Base-by-base conservation (phyloP, 2,797 vertebrate genomes). In the Leptatherina wallacei region DNA sequence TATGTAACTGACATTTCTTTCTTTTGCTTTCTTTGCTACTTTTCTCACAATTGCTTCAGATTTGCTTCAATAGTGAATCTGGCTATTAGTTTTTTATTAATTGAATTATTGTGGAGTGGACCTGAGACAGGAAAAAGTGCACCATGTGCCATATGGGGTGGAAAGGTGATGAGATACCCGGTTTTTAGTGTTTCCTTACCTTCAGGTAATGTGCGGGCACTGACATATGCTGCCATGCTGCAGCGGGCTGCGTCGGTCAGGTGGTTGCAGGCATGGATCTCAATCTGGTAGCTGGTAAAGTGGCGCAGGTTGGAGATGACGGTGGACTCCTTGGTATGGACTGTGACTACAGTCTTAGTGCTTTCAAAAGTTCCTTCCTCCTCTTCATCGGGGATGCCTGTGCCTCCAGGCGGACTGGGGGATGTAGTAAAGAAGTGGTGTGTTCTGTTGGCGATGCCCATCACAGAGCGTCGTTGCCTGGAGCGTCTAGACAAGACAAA, bases 211-310 rank as follows among this genome's bases (percentile, higher is more conserved):
- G 98, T 99, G 87, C 98, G 95, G 32, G 97, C 97, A 1, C 96
- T 98, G 93, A 98, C 96, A 0, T 97, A 99, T 0, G 97, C 95
- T 0, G 97, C 96, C 80, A 98, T 96, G 6, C 98, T 97, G 91
- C 98, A 99, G n/a, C 96, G 93, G 0, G 82, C 70, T 0, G 91
- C 72, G 2, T 96, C 94, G 0, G 75, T 85, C 0, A 92, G 95
- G 12, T 97, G 94, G 92, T 99, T 98, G 87, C 98, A 99, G 8
- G 98, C 98, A 18, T 98, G 97, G 71, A 99, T 93, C 91, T 99
- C 97, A 0, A 99, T 99, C 88, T 97, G 96, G 77, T 99, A 99
- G 63, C 96, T 96, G 0, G 98, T 99, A 89, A 99, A 99, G 89
- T 99, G 98, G 0, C 94, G 94, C 78, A 99, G 93, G 82, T 83